A percentile compares a stretch with the other conserved stretches of the same genome.
Evolutionary conservation across 2,888 invertebrate species (phyloP).

Genomic region (Ophonus ardosiacus): DNA sequence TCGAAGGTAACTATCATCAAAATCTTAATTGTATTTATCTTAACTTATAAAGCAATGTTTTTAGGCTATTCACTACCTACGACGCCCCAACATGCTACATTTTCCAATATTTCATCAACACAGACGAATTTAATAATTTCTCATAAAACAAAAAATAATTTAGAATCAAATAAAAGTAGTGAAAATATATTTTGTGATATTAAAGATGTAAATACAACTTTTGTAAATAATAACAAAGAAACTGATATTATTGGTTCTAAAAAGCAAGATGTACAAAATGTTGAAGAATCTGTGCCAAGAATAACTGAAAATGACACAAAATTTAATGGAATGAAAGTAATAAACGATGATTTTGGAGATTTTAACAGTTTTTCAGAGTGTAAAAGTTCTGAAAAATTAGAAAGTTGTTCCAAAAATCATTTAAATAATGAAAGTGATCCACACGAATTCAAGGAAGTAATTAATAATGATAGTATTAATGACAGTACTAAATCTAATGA

Average conservation of each 20-base stretch:
- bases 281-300: not conserved
- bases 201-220: slow-evolving; percentile 56
- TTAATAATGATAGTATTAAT: slow-evolving; percentile 24
- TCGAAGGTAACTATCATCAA: slow-evolving; percentile 69
- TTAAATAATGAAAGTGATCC: slow-evolving; percentile 3
- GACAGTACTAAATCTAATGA: not conserved
- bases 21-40: not conserved
- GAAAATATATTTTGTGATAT: slow-evolving; percentile 64
- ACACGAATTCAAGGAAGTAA: slow-evolving; percentile 19
- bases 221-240: slow-evolving; percentile 45
- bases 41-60: not conserved
- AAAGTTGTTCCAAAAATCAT: slow-evolving; percentile 3
- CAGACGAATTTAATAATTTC: slow-evolving; percentile 61
- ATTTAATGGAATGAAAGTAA: not conserved
- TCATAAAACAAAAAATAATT: slow-evolving; percentile 64
- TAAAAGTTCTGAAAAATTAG: not conserved
- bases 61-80: slow-evolving; percentile 68
- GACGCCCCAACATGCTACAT: slow-evolving; percentile 67
- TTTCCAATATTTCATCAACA: slow-evolving; percentile 66
- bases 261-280: slow-evolving; percentile 3
- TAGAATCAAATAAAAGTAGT: slow-evolving; percentile 48
- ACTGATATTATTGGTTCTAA: slow-evolving; percentile 4
- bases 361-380: slow-evolving; percentile 1
- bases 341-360: slow-evolving; percentile 15
- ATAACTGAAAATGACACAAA: slow-evolving; percentile 19